Evolutionary conservation across 2,888 invertebrate genomes (phyloP).

Genomic region (Erannis defoliaria): DNA sequence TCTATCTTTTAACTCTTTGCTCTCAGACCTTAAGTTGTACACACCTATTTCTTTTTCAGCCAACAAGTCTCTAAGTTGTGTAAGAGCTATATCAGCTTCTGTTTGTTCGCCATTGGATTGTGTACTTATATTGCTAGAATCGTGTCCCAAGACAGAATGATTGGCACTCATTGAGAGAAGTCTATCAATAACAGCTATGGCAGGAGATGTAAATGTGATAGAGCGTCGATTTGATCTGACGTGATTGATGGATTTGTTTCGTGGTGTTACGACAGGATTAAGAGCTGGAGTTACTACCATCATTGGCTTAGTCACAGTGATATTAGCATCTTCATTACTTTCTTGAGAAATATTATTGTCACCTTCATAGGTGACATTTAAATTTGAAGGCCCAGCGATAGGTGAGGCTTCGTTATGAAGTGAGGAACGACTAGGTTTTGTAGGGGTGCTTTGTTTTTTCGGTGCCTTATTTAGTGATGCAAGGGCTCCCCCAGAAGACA

Average conservation of each 20-base stretch:
- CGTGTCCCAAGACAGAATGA: slow-evolving; percentile 62
- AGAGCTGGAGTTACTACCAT: slow-evolving; percentile 81
- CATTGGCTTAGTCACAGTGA: slow-evolving; percentile 73
- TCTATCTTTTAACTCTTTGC: slow-evolving; percentile 80
- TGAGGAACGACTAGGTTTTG: slow-evolving; percentile 52
- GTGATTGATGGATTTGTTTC: slow-evolving; percentile 68
- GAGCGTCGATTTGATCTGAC: slow-evolving; percentile 74
- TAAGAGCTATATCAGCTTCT: slow-evolving; percentile 72
- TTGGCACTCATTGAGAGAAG: slow-evolving; percentile 77
- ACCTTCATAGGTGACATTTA: slow-evolving; percentile 52
- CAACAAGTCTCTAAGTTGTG: slow-evolving; percentile 82
- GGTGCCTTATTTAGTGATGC: slow-evolving; percentile 66
- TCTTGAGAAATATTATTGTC: slow-evolving; percentile 56
- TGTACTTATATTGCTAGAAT: slow-evolving; percentile 53
- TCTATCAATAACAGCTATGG: slow-evolving; percentile 84
- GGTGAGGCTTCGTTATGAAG: slow-evolving; percentile 48
- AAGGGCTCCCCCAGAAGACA: slow-evolving; percentile 70
- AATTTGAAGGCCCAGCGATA: slow-evolving; percentile 59
- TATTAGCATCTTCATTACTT: slow-evolving; percentile 62
- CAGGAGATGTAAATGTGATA: slow-evolving; percentile 79
- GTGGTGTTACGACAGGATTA: slow-evolving; percentile 66
- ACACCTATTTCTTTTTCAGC: slow-evolving; percentile 85
- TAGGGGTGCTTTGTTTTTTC: slow-evolving; percentile 71
- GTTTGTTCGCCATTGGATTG: slow-evolving; percentile 61
- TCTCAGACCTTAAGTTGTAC: slow-evolving; percentile 80